phyloP scores from a whole-genome alignment of 2,797 vertebrate species.

The Salmo trutta region DNA sequence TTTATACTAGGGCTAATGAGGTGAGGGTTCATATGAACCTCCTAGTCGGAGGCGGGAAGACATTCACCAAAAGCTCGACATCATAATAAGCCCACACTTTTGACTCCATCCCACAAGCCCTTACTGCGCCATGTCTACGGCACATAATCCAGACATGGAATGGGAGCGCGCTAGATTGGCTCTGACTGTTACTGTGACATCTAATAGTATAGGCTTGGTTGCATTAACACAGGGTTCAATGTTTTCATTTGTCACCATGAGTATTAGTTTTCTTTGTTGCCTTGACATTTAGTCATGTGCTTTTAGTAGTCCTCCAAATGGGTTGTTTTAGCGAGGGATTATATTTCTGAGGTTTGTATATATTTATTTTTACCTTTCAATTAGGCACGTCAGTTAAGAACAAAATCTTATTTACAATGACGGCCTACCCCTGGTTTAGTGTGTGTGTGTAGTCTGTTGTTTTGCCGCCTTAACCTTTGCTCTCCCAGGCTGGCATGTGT shows the following conservation, averaged over 20 bases:
- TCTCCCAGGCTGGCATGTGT: conserved; percentile 95
- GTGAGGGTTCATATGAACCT: background rate
- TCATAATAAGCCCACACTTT: background rate
- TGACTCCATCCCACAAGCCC: background rate
- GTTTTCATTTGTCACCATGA: too few relatives aligned
- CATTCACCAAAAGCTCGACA: background rate
- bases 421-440: background rate
- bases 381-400: too few relatives aligned
- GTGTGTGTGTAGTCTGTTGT: background rate
- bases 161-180: background rate
- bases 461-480: conserved; percentile 14
- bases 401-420: too few relatives aligned
- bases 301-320: too few relatives aligned
- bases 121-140: background rate
- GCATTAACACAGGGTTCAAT: too few relatives aligned
- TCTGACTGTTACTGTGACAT: background rate
- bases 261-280: too few relatives aligned
- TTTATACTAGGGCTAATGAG: conserved; percentile 29
- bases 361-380: too few relatives aligned
- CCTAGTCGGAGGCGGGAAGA: background rate
- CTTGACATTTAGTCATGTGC: too few relatives aligned
- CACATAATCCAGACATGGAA: background rate
- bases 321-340: too few relatives aligned
- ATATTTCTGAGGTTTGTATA: too few relatives aligned
- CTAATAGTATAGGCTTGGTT: background rate